phyloP scores from a whole-genome alignment of 2,888 invertebrate species.

The Gnatocerus cornutus region DNA sequence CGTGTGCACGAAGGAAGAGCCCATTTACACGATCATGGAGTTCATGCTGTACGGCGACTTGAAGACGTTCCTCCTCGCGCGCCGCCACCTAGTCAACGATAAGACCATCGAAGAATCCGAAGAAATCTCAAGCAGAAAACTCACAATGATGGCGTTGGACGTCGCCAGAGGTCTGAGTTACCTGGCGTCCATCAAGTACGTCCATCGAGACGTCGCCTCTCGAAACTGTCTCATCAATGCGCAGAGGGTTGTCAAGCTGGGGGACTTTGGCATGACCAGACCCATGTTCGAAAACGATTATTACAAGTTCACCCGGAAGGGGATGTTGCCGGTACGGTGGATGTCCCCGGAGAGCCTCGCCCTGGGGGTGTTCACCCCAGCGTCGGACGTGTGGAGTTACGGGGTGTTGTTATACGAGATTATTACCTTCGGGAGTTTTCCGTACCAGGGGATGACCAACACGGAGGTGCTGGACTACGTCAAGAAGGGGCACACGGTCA shows the following conservation, averaged over 20 bases:
- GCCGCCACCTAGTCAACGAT: conserved; percentile 86
- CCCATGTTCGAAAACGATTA: conserved; percentile 91
- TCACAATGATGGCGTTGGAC: conserved; percentile 92
- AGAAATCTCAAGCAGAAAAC: conserved; percentile 84
- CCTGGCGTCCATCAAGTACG: conserved; percentile 87
- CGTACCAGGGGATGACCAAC: conserved; percentile 91
- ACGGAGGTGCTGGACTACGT: conserved; percentile 88
- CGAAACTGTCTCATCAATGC: conserved; percentile 82
- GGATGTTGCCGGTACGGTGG: conserved; percentile 74
- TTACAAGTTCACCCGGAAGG: conserved; percentile 89
- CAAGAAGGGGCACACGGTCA: conserved; percentile 82
- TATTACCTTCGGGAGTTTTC: conserved; percentile 92
- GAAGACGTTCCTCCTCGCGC: conserved; percentile 89
- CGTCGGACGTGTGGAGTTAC: conserved; percentile 93
- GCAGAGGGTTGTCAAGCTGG: conserved; percentile 83
- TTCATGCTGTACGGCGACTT: conserved; percentile 95
- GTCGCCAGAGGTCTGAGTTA: conserved; percentile 90
- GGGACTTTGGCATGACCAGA: conserved; percentile 95
- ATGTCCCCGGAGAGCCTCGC: conserved; percentile 93
- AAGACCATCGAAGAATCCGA: conserved; percentile 78
- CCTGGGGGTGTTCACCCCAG: conserved; percentile 87
- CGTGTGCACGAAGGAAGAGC: conserved; percentile 90
- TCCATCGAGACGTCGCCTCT: conserved; percentile 90
- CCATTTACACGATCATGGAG: conserved; percentile 94
- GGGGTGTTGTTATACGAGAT: conserved; percentile 92